Base-by-base conservation (phyloP, 2,797 vertebrate genomes). In the Cyclopterus lumpus region DNA sequence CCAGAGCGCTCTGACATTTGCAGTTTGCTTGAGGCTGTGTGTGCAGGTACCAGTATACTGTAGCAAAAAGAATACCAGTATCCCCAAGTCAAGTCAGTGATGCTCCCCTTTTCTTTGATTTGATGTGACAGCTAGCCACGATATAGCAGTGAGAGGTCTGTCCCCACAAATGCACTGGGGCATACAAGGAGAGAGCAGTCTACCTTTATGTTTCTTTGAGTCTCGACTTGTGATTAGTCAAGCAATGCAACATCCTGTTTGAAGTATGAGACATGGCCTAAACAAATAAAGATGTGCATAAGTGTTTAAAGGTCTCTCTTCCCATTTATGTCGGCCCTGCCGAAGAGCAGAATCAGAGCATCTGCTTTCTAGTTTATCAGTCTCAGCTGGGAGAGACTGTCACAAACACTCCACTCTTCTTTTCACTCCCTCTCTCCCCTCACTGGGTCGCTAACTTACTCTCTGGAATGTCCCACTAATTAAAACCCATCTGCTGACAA, bases 401-500 rank as follows among this genome's bases (percentile, higher is more conserved):
- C 84, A 87, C 85, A 86, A 84, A 85, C 85, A 80, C 69, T 79
- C 75, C 51, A 40, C 72, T 71, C 66, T 74, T 79, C 81, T 84
- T 83, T 77, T 67, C 63, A 3, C 53, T 82, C 65, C 40, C 67
- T 77, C 79, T 80, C 60, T 70, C 67, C 53, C 66, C 71, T 72
- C 84, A 75, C 74, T 78, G 54, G 20, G 79, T 83, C 48, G 28
- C 79, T 60, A 84, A 92, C 91, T 83, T 84, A 14, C 79, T 86
- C 72, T 79, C 72, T 84, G 84, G 92, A 92, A 92, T 89, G 78
- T 84, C 80, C 83, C 80, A 82, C 79, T 91, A 93, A 93, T 93
- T 91, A 93, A 88, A 91, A 83, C 75, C 71, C 5, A 34, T 81
- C 86, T 79, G 81, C 81, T 86, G 79, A 86, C 79, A 75, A 74